These are phyloP conservation scores for Tenthredo mesomela DNA, from an alignment of 2,888 invertebrate genomes.

Conservation along the genomic window DNA sequence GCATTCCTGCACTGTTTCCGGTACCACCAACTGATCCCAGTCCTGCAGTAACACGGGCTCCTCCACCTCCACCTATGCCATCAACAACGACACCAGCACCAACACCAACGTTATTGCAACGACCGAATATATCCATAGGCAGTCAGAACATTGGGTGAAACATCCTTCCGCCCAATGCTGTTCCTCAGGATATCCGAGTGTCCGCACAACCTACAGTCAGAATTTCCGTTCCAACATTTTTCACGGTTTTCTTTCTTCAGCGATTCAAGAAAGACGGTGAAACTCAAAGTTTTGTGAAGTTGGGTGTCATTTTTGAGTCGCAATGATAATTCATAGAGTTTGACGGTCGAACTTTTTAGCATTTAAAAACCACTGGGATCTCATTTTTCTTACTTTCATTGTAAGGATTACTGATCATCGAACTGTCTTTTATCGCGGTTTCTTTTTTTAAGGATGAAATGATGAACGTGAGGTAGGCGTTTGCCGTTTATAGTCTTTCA, in stretches of 20 bases:
- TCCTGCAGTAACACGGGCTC: conserved; percentile 53
- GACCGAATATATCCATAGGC: conserved; percentile 77
- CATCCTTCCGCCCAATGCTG: conserved; percentile 60
- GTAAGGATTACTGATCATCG: neutral
- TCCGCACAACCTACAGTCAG: conserved; percentile 27
- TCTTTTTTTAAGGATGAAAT: neutral
- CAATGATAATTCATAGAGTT: neutral
- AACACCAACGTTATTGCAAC: conserved; percentile 60
- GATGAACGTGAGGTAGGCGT: neutral
- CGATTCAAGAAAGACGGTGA: neutral
- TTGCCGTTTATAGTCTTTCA: conserved; percentile 17
- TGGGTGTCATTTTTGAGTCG: neutral
- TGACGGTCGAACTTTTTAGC: neutral
- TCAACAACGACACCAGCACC: conserved; percentile 54
- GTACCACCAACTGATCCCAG: conserved; percentile 42
- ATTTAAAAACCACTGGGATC: neutral
- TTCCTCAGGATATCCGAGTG: conserved; percentile 23
- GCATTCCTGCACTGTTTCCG: conserved; percentile 69
- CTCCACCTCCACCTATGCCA: conserved; percentile 56
- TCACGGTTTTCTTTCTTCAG: neutral
- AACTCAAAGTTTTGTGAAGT: neutral
- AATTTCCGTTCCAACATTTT: conserved; percentile 24
- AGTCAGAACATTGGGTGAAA: conserved; percentile 73
- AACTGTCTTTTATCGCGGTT: neutral
- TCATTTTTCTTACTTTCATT: conserved; percentile 14